Base-by-base conservation (phyloP, 2,888 invertebrate genomes). In the Dolichopus griseipennis region DNA sequence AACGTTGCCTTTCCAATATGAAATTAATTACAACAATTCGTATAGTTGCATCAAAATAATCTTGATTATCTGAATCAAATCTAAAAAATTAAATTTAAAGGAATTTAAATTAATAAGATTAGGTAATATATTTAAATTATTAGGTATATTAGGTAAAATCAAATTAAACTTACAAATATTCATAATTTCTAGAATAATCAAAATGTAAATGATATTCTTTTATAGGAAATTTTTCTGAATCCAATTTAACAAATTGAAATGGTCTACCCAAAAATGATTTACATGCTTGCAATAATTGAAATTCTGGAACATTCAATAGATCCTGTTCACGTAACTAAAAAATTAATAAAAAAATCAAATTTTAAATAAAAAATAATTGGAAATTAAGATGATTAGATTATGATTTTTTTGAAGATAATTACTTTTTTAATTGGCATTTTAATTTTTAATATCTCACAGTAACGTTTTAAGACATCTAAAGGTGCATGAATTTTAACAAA, bases 401-500 rank as follows among this genome's bases (percentile, higher is more conserved):
- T 37, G 37, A 41, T 37, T n/a, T n/a, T n/a, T n/a, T n/a, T n/a
- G 64, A 62, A 62, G 34, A 15, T 34, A 34, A 79, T 77, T 77
- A 88, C 88, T 83, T 85, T 83, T 81, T 87, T 90, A 79, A 92
- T 88, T 64, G 91, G 91, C 85, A 92, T 85, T 76, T 90, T 85
- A 52, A 92, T 83, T 79, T 91, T 90, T 74, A 92, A 84, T 71
- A 91, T 86, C 80, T 92, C 92, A 52, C 89, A 87, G 78, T 91
- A 91, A 72, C 89, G 84, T 69, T 86, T 84, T 22, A 91, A 79
- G 1, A 92, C 88, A 73, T 90, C 88, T 75, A 82, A 82, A 0
- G 91, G 89, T 0, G 89, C 90, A 77, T 90, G 89, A 41, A 92
- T 84, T 82, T 91, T 91, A 10, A 89, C 83, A 77, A 90, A 91